Conservation (phyloP, 2,888 invertebrate genomes). For the Diarsia mendica region DNA sequence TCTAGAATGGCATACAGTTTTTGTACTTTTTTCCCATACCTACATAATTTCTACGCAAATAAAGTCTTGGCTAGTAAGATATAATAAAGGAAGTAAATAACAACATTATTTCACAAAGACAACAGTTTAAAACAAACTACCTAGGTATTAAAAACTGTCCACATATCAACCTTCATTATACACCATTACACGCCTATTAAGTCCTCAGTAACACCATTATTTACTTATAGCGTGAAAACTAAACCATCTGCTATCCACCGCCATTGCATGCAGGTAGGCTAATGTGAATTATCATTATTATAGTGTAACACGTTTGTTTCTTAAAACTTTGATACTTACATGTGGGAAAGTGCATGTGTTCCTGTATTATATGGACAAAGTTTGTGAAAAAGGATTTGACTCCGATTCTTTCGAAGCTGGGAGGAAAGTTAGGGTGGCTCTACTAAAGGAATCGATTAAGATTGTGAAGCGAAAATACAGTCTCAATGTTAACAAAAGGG, state of each 20-base stretch:
- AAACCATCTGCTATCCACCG: slow-evolving; percentile 55
- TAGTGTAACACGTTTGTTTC: slow-evolving; percentile 36
- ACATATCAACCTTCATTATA: slow-evolving; percentile 11
- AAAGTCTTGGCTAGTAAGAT: not conserved
- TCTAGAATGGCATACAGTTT: no score
- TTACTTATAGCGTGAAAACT: slow-evolving; percentile 64
- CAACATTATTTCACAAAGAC: not conserved
- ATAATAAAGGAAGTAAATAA: not conserved
- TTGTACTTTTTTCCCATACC: no score
- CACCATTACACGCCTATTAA: slow-evolving; percentile 17
- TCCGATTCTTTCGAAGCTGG: not conserved
- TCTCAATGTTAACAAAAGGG: not conserved
- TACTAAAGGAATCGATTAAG: not conserved
- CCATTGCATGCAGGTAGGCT: slow-evolving; percentile 37
- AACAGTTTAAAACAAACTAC: not conserved
- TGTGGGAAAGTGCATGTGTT: slow-evolving; percentile 42
- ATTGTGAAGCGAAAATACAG: not conserved
- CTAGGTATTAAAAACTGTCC: not conserved
- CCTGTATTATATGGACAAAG: not conserved
- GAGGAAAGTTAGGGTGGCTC: not conserved
- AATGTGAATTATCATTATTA: slow-evolving; percentile 41
- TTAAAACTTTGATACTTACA: slow-evolving; percentile 32
- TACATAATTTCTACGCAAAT: not conserved
- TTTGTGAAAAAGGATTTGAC: slow-evolving; percentile 14
- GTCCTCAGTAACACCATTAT: slow-evolving; percentile 45